These are phyloP conservation scores for Orycteropus afer DNA, from an alignment of 2,113 vertebrate species.

Conservation along the genomic window DNA sequence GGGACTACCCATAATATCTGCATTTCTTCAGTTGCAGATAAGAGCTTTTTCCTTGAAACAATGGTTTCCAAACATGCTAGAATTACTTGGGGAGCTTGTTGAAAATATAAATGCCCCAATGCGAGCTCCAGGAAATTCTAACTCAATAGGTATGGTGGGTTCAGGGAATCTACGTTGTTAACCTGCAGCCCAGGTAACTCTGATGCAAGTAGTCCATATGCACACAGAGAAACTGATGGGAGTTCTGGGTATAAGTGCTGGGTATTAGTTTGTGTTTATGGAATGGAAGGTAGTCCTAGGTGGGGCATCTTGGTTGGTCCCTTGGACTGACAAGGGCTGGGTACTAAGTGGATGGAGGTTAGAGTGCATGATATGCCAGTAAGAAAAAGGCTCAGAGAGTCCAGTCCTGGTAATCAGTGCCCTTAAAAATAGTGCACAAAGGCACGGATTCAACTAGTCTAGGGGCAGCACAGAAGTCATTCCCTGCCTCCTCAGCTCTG, in stretches of 20 bases:
- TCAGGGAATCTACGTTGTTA: not conserved
- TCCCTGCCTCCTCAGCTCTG: not conserved
- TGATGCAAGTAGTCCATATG: not conserved
- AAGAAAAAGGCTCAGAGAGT: not conserved
- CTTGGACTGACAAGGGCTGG: not conserved
- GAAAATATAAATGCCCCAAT: not conserved
- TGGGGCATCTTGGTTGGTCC: not conserved
- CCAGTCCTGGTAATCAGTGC: not conserved
- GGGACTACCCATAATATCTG: not conserved
- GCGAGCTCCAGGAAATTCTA: not conserved
- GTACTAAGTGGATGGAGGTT: not conserved
- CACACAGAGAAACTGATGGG: not conserved
- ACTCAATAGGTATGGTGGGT: not conserved
- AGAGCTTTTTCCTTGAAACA: constrained; percentile 6
- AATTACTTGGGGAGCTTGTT: not conserved
- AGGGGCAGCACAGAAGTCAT: not conserved
- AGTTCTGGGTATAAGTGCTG: not conserved
- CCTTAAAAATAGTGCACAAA: not conserved
- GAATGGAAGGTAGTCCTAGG: not conserved
- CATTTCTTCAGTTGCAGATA: not conserved
- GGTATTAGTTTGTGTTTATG: not conserved
- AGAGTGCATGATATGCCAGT: not conserved
- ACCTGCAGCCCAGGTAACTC: not conserved
- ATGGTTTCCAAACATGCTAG: not conserved
- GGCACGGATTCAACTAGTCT: not conserved